Evolutionary conservation across 2,113 vertebrate species (phyloP), one percentile per base, ranked within the genome.

Genomic region (Lanius ludovicianus): DNA sequence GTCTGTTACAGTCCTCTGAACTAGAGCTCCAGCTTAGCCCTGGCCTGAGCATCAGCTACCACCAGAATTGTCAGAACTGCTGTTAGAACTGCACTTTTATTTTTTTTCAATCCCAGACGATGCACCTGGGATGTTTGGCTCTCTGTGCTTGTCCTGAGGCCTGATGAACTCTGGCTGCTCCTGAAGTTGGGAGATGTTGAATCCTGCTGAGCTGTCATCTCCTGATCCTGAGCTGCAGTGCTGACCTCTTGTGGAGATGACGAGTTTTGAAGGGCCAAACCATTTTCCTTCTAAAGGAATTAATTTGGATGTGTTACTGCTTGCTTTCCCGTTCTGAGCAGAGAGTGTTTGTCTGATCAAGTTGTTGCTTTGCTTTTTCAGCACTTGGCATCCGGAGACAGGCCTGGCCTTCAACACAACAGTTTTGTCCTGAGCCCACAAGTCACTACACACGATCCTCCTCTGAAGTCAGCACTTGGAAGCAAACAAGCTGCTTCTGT

Each of bases 301-400:
- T 2, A 21, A 21, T 23, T 41, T 53, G 37, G 9, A 19, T 7
- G 2, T 20, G 41, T 47, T 57, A 2, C 1, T 57, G 27, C 7
- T 82, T 64, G 35, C 33, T 28, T 81, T 52, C 15, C 13, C 15
- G 78, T 82, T 41, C 23, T 35, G 15, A 84, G 3, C 22, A 33
- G 23, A 47, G 16, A 2, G 11, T 46, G 42, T 33, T 33, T 81
- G 23, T 71, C 41, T 95, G 24, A 89, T 28, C n/a, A 39, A 42
- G 37, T 46, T 67, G 27, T 28, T 13, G 4, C 22, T 79, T 93
- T 87, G 10, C 42, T 77, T 56, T 94, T 87, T 44, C 92, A 98
- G 98, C 96, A 93, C 77, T 85, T 98, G 64, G 91, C 87, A 41
- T 56, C 95, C 2, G 97, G 95, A 55, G 97, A 98, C 44, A 98